Percentiles rank a stretch among this genome's conserved stretches.
Evolutionary conservation across 1,140 invertebrate genomes (phyloP).

Genomic region (Camponotus pennsylvanicus): DNA sequence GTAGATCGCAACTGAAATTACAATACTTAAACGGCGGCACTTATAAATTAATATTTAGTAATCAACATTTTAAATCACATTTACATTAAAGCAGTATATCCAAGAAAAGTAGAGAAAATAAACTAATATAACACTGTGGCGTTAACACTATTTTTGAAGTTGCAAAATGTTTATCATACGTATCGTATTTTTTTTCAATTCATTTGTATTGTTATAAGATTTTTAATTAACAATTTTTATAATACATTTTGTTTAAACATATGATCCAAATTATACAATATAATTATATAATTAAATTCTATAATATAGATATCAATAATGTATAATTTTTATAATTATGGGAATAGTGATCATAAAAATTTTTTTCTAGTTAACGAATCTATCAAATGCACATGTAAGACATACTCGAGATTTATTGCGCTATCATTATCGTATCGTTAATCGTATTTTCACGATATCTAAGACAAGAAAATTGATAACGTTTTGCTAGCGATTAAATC

Average conservation of each 20-base stretch:
- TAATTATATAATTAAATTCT: no score
- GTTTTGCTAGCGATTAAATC: background rate
- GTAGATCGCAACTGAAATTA: no score
- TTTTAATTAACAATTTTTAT: background rate
- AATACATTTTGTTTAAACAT: background rate
- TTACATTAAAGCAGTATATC: no score
- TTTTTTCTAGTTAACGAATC: background rate
- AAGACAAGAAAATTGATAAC: slow-evolving; percentile 19
- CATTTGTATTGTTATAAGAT: background rate
- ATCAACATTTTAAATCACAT: no score
- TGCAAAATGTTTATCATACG: background rate
- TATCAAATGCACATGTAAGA: background rate
- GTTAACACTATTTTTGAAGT: background rate
- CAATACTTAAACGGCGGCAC: no score
- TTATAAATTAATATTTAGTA: no score
- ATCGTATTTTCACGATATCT: slow-evolving; percentile 32
- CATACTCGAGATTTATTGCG: background rate
- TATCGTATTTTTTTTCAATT: background rate
- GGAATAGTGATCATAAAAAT: background rate
- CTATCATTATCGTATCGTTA: background rate
- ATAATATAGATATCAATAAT: background rate
- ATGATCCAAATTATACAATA: background rate
- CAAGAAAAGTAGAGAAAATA: no score
- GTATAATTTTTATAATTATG: background rate
- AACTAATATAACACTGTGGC: no score